Evolutionary conservation across 1,140 invertebrate species (phyloP).

Genomic region (Bradysia coprophila): DNA sequence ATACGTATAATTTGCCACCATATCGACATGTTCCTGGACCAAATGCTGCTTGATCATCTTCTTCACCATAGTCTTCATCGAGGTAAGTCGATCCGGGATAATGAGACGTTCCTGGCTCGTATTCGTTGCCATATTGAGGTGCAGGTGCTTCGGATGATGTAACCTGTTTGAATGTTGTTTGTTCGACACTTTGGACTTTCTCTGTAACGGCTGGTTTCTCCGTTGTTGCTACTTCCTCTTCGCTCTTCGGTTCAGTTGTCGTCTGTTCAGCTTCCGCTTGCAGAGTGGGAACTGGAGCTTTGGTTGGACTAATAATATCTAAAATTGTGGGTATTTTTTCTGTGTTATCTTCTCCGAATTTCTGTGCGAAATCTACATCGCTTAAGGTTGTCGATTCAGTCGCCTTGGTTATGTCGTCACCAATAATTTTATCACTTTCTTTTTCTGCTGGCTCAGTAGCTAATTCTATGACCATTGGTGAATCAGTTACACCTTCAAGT

Average conservation of each 20-base stretch:
- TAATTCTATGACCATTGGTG: not conserved
- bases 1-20: constrained; percentile 79
- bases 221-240: not conserved
- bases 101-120: constrained; percentile 16
- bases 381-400: too few species aligned
- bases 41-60: constrained; percentile 51
- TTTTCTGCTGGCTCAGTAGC: not conserved
- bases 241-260: not conserved
- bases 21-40: constrained; percentile 80
- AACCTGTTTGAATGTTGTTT: constrained; percentile 1
- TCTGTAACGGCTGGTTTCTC: constrained; percentile 4
- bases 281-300: too few species aligned
- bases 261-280: not conserved
- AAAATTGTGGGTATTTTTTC: too few species aligned
- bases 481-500: not conserved
- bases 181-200: constrained; percentile 4
- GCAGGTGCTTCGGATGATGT: constrained; percentile 18
- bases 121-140: constrained; percentile 18
- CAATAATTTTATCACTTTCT: not conserved
- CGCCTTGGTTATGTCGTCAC: not conserved
- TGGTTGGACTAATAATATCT: too few species aligned
- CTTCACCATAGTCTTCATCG: constrained; percentile 41
- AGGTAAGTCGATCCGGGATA: constrained; percentile 21
- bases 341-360: too few species aligned
- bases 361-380: not conserved